Evolutionary conservation across 2,797 vertebrate species (phyloP).

Genomic region (Onychomys leucogaster): DNA sequence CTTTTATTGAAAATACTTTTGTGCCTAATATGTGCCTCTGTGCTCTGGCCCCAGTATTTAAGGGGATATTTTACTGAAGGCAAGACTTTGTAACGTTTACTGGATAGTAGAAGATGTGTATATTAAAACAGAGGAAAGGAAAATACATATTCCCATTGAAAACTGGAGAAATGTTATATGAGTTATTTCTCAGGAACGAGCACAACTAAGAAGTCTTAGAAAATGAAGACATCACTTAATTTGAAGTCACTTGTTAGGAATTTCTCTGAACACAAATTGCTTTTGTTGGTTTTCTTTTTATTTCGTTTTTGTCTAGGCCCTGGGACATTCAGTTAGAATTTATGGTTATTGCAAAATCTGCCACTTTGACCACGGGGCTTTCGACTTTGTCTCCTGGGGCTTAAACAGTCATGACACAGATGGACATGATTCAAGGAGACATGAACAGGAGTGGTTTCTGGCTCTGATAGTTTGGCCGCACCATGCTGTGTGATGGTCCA

Average conservation of each 20-base stretch:
- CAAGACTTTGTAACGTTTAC: not conserved
- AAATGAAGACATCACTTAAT: constrained; percentile 9
- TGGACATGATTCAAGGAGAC: not conserved
- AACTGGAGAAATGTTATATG: not conserved
- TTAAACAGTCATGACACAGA: not conserved
- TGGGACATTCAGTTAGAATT: not conserved
- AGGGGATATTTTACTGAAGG: not conserved
- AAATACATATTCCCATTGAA: not conserved
- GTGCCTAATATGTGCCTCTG: not conserved
- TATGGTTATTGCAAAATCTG: not conserved
- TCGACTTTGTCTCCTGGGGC: not conserved
- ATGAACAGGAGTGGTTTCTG: not conserved
- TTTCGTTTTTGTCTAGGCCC: not conserved
- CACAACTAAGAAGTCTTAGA: not conserved
- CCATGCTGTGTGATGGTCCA: not conserved
- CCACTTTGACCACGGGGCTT: not conserved
- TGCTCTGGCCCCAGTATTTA: not conserved
- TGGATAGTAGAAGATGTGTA: not conserved
- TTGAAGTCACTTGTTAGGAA: not conserved
- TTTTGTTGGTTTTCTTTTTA: constrained; percentile 8
- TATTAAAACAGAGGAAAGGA: not conserved
- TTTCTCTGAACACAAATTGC: not conserved
- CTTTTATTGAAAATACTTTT: constrained; percentile 27
- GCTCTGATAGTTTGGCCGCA: not conserved
- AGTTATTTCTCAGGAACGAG: not conserved